Evolutionary conservation across 30 jellyfish, hydroid and myxozoan species (phyloP).

Genomic region (Sanderia malayensis): DNA sequence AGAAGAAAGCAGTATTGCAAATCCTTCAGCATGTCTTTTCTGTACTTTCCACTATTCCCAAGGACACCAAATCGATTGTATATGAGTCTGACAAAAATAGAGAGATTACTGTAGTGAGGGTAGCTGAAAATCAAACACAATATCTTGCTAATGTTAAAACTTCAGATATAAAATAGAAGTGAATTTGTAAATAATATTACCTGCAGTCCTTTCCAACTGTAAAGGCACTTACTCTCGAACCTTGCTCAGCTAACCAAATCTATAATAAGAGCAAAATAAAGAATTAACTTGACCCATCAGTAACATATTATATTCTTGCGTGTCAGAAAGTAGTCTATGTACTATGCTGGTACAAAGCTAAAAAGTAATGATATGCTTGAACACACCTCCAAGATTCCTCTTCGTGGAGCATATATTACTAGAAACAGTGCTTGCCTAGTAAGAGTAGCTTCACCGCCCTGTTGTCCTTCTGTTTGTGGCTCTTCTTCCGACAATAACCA

Average conservation of each 20-base stretch:
- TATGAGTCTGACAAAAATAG: conserved; percentile 60
- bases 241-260: conserved; percentile 98
- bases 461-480: conserved; percentile 31
- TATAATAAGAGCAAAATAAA: conserved; percentile 14
- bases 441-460: not conserved
- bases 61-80: conserved; percentile 66
- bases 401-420: conserved; percentile 89
- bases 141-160: no score
- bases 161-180: no score
- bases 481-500: conserved; percentile 71
- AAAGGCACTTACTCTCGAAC: conserved; percentile 94
- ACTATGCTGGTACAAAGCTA: no score
- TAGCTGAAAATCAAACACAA: no score
- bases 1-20: conserved; percentile 57
- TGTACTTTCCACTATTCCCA: conserved; percentile 48
- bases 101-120: not conserved
- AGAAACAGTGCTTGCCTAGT: conserved; percentile 85
- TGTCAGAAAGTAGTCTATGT: no score
- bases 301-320: no score
- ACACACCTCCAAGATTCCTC: conserved; percentile 97
- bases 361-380: no score
- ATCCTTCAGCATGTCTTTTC: conserved; percentile 1
- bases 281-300: no score
- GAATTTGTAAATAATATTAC: no score
- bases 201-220: conserved; percentile 95